These are phyloP conservation scores for Enhydra lutris DNA, from an alignment of 2,113 vertebrate genomes.

Conservation along the genomic window DNA sequence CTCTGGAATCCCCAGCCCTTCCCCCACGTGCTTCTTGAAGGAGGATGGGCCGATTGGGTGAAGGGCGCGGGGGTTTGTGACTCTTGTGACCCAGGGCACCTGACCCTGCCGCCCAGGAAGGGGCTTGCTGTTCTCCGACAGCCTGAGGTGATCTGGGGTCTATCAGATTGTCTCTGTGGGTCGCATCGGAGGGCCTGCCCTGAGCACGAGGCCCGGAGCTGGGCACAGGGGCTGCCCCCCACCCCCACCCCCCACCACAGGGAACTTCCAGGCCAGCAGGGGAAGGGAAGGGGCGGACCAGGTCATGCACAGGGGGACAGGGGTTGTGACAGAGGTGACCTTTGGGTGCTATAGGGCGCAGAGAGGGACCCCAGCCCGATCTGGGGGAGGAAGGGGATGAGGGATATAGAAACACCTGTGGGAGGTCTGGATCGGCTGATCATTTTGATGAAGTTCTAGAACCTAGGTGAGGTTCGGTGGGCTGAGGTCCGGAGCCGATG, in stretches of 20 bases:
- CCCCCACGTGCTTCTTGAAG: not conserved
- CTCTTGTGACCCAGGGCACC: not conserved
- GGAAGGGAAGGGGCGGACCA: too few species aligned
- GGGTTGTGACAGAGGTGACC: not conserved
- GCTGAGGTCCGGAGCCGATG: too few species aligned
- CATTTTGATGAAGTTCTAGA: too few species aligned
- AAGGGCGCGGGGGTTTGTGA: not conserved
- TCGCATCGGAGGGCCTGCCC: not conserved
- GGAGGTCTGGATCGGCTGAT: rapidly evolving
- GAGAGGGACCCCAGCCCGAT: not conserved
- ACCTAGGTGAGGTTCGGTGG: too few species aligned
- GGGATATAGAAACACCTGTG: not conserved
- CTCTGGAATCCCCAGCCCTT: not conserved
- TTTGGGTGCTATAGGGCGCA: not conserved
- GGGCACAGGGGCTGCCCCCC: rapidly evolving
- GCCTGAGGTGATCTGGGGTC: not conserved
- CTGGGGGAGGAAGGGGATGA: not conserved
- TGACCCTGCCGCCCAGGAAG: not conserved
- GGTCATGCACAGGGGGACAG: not conserved
- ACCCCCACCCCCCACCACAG: rapidly evolving
- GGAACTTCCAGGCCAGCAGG: not conserved
- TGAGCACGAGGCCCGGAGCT: not conserved
- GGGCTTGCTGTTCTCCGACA: not conserved
- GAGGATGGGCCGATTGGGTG: not conserved
- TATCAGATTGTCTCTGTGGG: not conserved